Evolutionary conservation across 2,888 invertebrate genomes (phyloP), one percentile per base, ranked within the genome.

Genomic region (Hirtodrosophila cameraria): DNA sequence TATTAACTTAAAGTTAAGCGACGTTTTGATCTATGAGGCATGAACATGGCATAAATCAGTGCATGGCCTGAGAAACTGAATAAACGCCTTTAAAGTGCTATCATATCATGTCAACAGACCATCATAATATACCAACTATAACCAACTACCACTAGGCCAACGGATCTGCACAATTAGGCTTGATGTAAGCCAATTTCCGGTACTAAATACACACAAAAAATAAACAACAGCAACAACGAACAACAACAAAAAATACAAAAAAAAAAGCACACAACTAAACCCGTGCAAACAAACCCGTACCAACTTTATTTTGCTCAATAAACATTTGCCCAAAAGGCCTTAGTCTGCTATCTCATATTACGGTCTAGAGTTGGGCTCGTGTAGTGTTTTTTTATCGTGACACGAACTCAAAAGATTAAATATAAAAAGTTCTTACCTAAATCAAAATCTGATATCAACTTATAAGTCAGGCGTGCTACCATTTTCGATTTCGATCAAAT

Each of bases 151-250:
- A 61, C 59, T 85, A 42, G 78, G 64, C 59, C 82, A 79, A 78
- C 82, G 78, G 79, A 78, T 74, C 78, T 67, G 55, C 63, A 77
- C 85, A 84, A 78, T 78, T 78, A 81, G 53, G 58, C 30, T 30
- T 28, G 54, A 68, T 54, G 54, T 48, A 23, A 25, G 58, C 42
- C 63, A 48, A 71, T 71, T 71, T 71, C 71, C 71, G 58, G 69
- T 30, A 38, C 42, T 45, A 48, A 59, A 48, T 7, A 36, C 13
- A 28, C 12, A 23, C 20, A 30, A 8, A 11, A 9, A n/a, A n/a
- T n/a, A n/a, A n/a, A n/a, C n/a, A n/a, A n/a, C n/a, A n/a, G n/a
- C n/a, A n/a, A n/a, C n/a, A n/a, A n/a, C n/a, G n/a, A n/a, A n/a
- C n/a, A n/a, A n/a, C 11, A 36, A n/a, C 23, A 30, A 31, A 27